These are phyloP conservation scores for Callinectes sapidus DNA, from an alignment of 2,888 invertebrate species.

Conservation along the genomic window DNA sequence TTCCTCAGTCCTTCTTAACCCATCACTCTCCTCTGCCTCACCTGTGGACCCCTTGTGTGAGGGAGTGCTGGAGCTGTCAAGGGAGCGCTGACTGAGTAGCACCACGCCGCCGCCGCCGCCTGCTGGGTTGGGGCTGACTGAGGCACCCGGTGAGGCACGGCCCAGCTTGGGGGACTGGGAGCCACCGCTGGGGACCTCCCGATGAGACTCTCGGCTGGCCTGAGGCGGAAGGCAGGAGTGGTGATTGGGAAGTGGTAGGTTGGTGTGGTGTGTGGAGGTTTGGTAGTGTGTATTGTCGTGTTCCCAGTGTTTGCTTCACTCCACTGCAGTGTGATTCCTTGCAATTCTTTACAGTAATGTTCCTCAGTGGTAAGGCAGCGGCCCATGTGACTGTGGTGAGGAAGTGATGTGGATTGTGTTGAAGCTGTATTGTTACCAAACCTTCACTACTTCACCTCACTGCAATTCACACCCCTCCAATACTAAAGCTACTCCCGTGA, in stretches of 20 bases:
- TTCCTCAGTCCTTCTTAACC: neutral
- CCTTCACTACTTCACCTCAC: neutral
- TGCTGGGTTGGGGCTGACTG: conserved; percentile 60
- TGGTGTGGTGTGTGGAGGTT: neutral
- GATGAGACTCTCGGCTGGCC: conserved; percentile 32
- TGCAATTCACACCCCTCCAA: neutral
- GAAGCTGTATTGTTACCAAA: too few relatives aligned
- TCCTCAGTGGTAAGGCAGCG: too few relatives aligned
- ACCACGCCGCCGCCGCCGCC: conserved; percentile 72
- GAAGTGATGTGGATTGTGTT: too few relatives aligned
- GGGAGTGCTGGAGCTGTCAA: conserved; percentile 61
- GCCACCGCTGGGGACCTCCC: conserved; percentile 8
- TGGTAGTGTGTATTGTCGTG: neutral
- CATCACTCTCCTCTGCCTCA: conserved; percentile 14
- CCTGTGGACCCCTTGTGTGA: conserved; percentile 57
- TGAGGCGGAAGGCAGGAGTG: neutral
- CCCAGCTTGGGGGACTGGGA: conserved; percentile 53
- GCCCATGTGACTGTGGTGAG: too few relatives aligned
- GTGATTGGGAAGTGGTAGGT: neutral
- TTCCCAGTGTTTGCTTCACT: too few relatives aligned
- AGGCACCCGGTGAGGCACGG: conserved; percentile 40
- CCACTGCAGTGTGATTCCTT: too few relatives aligned
- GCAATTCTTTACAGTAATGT: too few relatives aligned
- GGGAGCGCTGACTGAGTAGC: conserved; percentile 68
- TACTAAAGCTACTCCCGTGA: neutral